Conservation (phyloP, 2,113 vertebrate genomes). For the Cricetomys ansorgei region DNA sequence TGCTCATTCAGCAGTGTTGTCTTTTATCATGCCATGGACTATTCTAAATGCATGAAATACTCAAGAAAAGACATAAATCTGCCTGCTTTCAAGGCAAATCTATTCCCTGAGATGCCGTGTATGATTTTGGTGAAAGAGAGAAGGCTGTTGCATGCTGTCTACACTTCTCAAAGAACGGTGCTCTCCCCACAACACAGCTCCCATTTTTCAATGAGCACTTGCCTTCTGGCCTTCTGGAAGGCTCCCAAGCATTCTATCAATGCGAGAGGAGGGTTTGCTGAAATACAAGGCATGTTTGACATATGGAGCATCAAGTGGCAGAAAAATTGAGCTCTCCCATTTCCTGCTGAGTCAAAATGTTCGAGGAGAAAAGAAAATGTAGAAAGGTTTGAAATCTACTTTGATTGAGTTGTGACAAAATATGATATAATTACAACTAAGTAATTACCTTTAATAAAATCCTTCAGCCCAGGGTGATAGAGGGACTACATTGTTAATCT, state of each 20-base stretch:
- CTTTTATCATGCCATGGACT: not conserved
- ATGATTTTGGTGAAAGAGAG: conserved; percentile 57
- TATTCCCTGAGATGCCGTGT: not conserved
- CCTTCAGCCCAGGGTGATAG: not conserved
- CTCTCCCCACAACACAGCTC: not conserved
- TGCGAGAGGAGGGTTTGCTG: conserved; percentile 64
- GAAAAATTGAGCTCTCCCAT: conserved; percentile 71
- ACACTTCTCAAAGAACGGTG: conserved; percentile 55
- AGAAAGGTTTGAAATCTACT: conserved; percentile 26
- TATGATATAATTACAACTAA: conserved; percentile 64
- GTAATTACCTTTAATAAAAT: conserved; percentile 63
- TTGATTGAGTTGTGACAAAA: conserved; percentile 56
- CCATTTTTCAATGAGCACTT: conserved; percentile 44
- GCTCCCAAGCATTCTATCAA: conserved; percentile 36
- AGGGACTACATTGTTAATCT: not conserved
- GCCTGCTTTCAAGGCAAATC: conserved; percentile 3
- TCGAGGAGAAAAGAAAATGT: conserved; percentile 45
- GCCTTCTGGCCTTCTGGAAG: not conserved
- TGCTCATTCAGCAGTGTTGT: not conserved
- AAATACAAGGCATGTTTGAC: conserved; percentile 68
- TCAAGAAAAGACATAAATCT: not conserved
- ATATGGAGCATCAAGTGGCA: conserved; percentile 55
- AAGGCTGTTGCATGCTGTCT: conserved; percentile 20
- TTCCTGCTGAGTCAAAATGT: conserved; percentile 29
- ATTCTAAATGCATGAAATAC: not conserved